phyloP scores from a whole-genome alignment of 1,140 invertebrate species.

The Drosophila mojavensis region DNA sequence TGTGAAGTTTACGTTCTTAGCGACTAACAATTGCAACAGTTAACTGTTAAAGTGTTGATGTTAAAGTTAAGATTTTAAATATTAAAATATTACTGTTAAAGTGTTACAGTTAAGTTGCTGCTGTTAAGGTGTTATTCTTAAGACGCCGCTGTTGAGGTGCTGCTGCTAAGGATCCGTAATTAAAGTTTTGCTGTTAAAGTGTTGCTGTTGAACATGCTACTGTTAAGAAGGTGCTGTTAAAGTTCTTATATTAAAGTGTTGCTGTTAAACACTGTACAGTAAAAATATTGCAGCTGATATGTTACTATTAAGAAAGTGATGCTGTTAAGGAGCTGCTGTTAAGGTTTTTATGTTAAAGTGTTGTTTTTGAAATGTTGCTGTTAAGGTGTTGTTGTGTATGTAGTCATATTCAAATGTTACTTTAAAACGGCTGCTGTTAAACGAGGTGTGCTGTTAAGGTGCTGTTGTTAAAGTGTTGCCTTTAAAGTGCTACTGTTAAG shows the following conservation, averaged over 20 bases:
- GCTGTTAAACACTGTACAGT: background rate
- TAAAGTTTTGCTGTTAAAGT: background rate
- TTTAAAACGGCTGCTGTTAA: too few relatives aligned
- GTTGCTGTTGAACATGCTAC: background rate
- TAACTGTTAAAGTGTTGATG: background rate
- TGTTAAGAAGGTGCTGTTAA: background rate
- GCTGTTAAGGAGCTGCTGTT: background rate
- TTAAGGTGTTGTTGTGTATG: too few relatives aligned
- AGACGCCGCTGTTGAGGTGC: background rate
- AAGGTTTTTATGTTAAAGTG: background rate
- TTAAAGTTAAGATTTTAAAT: background rate
- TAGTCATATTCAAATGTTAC: too few relatives aligned
- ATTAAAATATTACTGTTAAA: too few relatives aligned
- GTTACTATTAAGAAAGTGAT: background rate
- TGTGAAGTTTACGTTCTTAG: too few relatives aligned
- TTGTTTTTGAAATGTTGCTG: too few relatives aligned
- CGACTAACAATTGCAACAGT: too few relatives aligned
- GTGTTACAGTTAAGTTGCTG: too few relatives aligned
- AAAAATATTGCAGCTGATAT: background rate
- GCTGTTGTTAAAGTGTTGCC: too few relatives aligned
- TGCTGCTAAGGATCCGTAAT: too few relatives aligned
- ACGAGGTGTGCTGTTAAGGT: too few relatives aligned
- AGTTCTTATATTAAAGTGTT: background rate
- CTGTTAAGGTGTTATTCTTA: background rate
- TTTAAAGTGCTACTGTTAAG: too few relatives aligned